Base-by-base conservation (phyloP, 2,888 invertebrate genomes). In the Brenthis ino region DNA sequence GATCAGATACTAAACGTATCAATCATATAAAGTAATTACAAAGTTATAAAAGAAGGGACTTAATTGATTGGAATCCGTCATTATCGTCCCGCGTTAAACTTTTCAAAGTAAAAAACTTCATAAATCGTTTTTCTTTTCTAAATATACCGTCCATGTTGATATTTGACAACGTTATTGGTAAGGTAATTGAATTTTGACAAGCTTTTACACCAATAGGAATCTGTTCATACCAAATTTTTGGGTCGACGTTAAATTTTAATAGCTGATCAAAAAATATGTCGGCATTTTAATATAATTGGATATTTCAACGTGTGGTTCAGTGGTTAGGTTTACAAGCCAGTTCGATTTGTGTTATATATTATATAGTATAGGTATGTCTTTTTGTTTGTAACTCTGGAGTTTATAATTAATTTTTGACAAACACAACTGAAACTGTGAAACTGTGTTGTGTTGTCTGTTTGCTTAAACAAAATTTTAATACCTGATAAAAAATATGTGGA, bases 151-250 rank as follows among this genome's bases (percentile, higher is more conserved):
- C 64, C 64, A 57, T 65, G 70, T 69, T 71, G 69, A 71, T 88
- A 88, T 70, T 72, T 72, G 68, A 73, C 68, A 65, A 74, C 70
- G 68, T 73, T 76, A 76, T 75, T 73, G 72, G 69, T 72, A 65
- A 71, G 71, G 64, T 89, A 89, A 78, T 77, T 77, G 77, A 76
- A 78, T 78, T 76, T 72, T 73, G 75, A 77, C 74, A 75, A 76
- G 76, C 77, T 77, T 76, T 76, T 76, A 77, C 72, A 75, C 73
- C 73, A 76, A 77, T 75, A 74, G 72, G 61, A 67, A 70, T 72
- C 64, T 68, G 65, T 68, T 66, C 63, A 50, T 63, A 65, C 57
- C 58, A 67, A 54, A 64, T 72, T 70, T 70, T 68, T 64, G 64
- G 68, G 65, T 14, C 69, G 63, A 71, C 67, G 58, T 64, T 14